Conservation (phyloP, 1,140 invertebrate genomes). For the Caenorhabditis remanei region DNA sequence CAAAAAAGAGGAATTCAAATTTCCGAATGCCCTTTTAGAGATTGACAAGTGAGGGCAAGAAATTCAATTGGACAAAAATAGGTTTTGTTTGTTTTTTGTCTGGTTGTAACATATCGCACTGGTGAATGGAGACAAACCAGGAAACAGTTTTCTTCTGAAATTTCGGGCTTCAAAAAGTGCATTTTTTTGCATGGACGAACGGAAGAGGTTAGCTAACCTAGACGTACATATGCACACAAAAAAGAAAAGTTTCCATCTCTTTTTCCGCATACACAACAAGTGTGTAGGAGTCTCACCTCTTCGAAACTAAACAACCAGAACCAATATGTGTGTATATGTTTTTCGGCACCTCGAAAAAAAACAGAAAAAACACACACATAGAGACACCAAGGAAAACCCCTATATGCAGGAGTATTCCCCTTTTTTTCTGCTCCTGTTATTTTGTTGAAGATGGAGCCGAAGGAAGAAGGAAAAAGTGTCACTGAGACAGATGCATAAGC, state of each 20-base stretch:
- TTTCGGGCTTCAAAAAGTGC: background rate
- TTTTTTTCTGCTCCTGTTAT: background rate
- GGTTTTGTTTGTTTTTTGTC: background rate
- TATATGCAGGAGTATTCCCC: slow-evolving; percentile 5
- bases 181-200: background rate
- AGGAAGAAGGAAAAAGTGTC: slow-evolving; percentile 2
- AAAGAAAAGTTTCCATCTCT: background rate
- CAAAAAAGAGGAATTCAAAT: slow-evolving; percentile 6
- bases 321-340: slow-evolving; percentile 35
- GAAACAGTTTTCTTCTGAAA: too few species aligned
- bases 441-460: background rate
- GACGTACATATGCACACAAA: background rate
- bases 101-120: too few species aligned
- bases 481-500: slow-evolving; percentile 34
- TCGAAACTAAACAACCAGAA: slow-evolving; percentile 39
- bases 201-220: slow-evolving; percentile 20
- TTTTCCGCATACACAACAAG: background rate
- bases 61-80: background rate
- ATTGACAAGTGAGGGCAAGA: background rate
- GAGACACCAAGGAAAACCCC: background rate
- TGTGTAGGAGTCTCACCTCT: slow-evolving; percentile 44
- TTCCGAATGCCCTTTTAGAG: slow-evolving; percentile 12
- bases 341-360: slow-evolving; percentile 41
- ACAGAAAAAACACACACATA: background rate
- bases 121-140: too few species aligned